Evolutionary conservation across 2,797 vertebrate species (phyloP).

Genomic region (Toxotes lorentzi): DNA sequence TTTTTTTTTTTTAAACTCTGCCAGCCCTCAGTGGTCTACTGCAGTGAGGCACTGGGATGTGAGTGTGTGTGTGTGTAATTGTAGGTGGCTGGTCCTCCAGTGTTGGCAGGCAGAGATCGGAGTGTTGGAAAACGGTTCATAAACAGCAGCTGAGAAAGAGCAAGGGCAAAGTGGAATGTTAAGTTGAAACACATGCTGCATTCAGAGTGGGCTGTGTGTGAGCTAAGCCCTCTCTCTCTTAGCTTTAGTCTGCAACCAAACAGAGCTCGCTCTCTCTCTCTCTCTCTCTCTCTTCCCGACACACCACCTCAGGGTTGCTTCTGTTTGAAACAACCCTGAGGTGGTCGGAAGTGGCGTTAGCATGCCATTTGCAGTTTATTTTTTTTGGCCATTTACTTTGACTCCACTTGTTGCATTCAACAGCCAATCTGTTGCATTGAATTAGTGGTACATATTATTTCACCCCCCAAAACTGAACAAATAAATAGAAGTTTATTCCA

Average conservation of each 20-base stretch:
- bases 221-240: slow-evolving; percentile 29
- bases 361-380: background rate
- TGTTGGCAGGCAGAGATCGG: slow-evolving; percentile 63
- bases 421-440: background rate
- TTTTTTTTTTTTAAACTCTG: background rate
- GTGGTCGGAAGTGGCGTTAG: slow-evolving; percentile 43
- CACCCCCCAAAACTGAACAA: background rate
- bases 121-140: slow-evolving; percentile 61
- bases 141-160: slow-evolving; percentile 69
- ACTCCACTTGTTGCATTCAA: slow-evolving; percentile 17
- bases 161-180: slow-evolving; percentile 82
- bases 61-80: slow-evolving; percentile 21
- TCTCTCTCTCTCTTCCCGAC: background rate
- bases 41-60: slow-evolving; percentile 31
- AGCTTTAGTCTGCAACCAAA: slow-evolving; percentile 24
- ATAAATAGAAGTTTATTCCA: background rate
- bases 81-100: slow-evolving; percentile 66
- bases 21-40: slow-evolving; percentile 32
- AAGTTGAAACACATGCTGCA: slow-evolving; percentile 85
- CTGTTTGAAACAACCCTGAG: slow-evolving; percentile 60
- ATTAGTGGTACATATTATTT: background rate
- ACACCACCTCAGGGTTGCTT: slow-evolving; percentile 49
- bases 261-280: slow-evolving; percentile 33
- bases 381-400: background rate
- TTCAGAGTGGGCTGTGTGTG: slow-evolving; percentile 69